Base-by-base conservation (phyloP, 2,888 invertebrate species). In the Leptogaster cylindrica region DNA sequence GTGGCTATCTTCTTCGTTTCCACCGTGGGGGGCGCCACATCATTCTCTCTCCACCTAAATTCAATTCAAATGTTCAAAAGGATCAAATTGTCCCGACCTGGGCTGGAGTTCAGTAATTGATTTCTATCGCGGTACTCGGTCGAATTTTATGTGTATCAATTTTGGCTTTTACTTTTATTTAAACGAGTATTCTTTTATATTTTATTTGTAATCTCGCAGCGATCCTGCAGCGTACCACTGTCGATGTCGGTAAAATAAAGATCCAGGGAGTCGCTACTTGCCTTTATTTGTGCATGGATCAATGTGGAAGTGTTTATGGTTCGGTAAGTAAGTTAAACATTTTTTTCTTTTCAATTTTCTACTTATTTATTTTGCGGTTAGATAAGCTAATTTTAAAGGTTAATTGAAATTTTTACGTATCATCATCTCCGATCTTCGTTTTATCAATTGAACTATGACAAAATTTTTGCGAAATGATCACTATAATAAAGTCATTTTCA, bases 261-360 rank as follows among this genome's bases (percentile, higher is more conserved):
- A 90, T 93, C 82, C 92, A 92, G 85, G 91, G 92, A 83, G 89
- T 91, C 73, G 89, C 91, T 77, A 92, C 92, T 75, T 92, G 92
- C 82, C 87, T 91, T 81, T 93, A 88, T 86, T 88, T 93, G 82
- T 93, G 93, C 83, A 92, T 93, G 92, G 91, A 92, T 83, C 86
- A 88, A 76, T 93, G 92, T 83, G 93, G 93, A 81, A 85, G 89
- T 81, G 88, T 89, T 76, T 93, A 92, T 84, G 91, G 91, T 82
- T 89, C 92, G 88, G 93, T 93, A 86, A 89, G 92, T 89, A n/a
- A n/a, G n/a, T n/a, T n/a, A n/a, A n/a, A n/a, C n/a, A n/a, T n/a
- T n/a, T n/a, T n/a, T n/a, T n/a, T n/a, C n/a, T n/a, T n/a, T n/a
- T n/a, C n/a, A n/a, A n/a, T n/a, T n/a, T n/a, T n/a, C n/a, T n/a